Evolutionary conservation across 2,113 vertebrate species (phyloP), one percentile per base, ranked within the genome.

Genomic region (Thryonomys swinderianus): DNA sequence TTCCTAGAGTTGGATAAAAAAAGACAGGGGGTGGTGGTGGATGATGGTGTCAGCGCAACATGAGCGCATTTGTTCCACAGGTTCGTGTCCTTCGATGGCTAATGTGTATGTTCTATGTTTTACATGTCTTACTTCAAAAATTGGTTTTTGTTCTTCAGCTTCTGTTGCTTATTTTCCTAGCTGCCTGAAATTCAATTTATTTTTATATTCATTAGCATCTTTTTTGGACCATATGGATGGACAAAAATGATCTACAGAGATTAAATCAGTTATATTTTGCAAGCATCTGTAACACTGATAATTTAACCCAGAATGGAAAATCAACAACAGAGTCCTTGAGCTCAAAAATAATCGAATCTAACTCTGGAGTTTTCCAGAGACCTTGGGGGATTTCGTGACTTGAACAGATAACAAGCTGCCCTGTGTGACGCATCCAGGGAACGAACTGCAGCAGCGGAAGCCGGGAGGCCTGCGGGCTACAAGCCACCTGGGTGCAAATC

Each of bases 271-370:
- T 96, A 93, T 42, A 48, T 3, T 82, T 85, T 91, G 69, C 57
- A 94, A 96, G 62, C 92, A 93, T 97, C 85, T 95, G 85, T 90
- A 95, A 88, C 53, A 21, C 48, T 69, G 62, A 9, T 96, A 93
- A 80, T 93, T 95, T 95, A 82, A 93, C 62, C 71, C 73, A 82
- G 85, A 88, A 92, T 90, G 85, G 94, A 95, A 96, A 97, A 95
- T 95, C 80, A 96, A 53, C 71, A 92, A 69, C 85, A 96, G 90
- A 96, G 88, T 82, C 88, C 78, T 92, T 85, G 73, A 95, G 61
- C 61, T 96, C 82, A 88, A 76, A 95, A 94, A 86, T 96, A 96
- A 97, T 96, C 30, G 34, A 96, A 95, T 97, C 66, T 90, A 89
- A 80, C 42, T 76, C 37, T 18, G 25, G 82, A 73, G 62, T 88